These are phyloP conservation scores for Nudaria mundana DNA, from an alignment of 2,888 invertebrate species.

Conservation along the genomic window DNA sequence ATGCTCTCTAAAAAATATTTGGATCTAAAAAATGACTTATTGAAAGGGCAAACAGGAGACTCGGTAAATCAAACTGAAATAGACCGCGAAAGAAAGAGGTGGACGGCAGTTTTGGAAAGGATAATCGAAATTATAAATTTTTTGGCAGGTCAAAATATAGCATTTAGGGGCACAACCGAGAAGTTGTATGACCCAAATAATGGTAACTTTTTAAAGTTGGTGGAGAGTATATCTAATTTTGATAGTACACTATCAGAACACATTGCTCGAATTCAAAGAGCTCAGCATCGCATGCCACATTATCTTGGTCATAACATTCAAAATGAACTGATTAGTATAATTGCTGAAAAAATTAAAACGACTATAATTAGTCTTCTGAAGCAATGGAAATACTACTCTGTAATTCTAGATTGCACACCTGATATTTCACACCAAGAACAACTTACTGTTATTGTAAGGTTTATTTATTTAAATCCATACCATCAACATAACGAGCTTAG, in stretches of 20 bases:
- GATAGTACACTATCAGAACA: not conserved
- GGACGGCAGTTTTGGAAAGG: not conserved
- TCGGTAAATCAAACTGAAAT: not conserved
- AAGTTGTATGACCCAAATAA: no score
- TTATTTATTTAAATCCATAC: not conserved
- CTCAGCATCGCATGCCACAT: not conserved
- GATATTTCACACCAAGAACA: not conserved
- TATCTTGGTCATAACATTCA: not conserved
- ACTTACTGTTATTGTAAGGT: not conserved
- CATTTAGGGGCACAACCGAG: not conserved
- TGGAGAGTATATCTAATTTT: not conserved
- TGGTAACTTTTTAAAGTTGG: not conserved
- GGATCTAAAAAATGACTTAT: not conserved
- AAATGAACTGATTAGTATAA: not conserved
- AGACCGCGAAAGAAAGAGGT: not conserved
- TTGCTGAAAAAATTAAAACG: not conserved
- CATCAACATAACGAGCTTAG: not conserved
- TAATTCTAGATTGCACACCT: conserved; percentile 1
- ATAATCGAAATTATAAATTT: not conserved
- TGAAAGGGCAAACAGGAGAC: not conserved
- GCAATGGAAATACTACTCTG: not conserved
- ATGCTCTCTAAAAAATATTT: not conserved
- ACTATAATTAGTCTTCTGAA: not conserved
- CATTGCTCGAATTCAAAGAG: not conserved
- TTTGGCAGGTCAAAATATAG: not conserved